These are phyloP conservation scores for Molossus molossus DNA, from an alignment of 2,797 vertebrate genomes.

Conservation along the genomic window DNA sequence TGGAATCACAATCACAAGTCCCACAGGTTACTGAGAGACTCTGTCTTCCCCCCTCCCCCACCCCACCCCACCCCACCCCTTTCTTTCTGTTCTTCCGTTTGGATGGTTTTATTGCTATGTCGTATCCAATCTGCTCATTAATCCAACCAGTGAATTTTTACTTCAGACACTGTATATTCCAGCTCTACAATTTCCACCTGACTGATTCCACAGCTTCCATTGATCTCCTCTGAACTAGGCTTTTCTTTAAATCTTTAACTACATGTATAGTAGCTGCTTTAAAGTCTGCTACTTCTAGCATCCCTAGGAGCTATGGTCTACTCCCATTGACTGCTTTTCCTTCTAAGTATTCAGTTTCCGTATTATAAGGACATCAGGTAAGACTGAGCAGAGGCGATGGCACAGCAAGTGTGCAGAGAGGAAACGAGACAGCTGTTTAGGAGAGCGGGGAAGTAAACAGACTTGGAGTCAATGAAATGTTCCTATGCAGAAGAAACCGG, in stretches of 20 bases:
- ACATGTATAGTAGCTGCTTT: neutral
- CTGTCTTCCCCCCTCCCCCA: neutral
- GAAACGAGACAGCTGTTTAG: neutral
- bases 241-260: neutral
- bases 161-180: neutral
- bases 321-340: neutral
- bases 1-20: neutral
- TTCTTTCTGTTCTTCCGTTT: neutral
- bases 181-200: slow-evolving; percentile 5
- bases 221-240: neutral
- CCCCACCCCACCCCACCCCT: neutral
- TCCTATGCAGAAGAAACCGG: neutral
- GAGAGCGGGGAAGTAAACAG: neutral
- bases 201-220: neutral
- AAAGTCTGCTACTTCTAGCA: neutral
- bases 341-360: slow-evolving; percentile 1
- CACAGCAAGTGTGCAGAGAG: neutral
- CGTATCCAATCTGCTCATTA: neutral
- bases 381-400: neutral
- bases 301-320: neutral
- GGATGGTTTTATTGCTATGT: neutral
- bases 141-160: neutral
- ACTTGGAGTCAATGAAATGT: neutral
- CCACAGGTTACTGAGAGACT: neutral
- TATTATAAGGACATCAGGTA: neutral